Evolutionary conservation across 2,113 vertebrate genomes (phyloP), one percentile per base, ranked within the genome.

Genomic region (Zosterops japonicus): DNA sequence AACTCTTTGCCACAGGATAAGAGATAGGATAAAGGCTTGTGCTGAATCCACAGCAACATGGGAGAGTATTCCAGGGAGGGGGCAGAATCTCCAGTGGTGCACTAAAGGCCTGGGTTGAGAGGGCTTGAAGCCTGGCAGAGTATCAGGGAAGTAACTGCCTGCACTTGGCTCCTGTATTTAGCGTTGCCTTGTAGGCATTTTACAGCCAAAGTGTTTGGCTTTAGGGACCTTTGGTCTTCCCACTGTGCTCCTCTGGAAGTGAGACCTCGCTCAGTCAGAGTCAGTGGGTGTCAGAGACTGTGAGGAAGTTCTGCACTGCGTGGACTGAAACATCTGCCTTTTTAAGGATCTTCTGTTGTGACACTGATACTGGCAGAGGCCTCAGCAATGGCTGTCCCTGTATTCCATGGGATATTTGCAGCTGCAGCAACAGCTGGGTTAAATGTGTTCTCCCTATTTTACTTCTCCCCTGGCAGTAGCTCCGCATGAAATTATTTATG

Each of bases 81-180:
- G 22, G 31, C 20, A 49, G 53, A 57, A n/a, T 86, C 61, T 59
- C 56, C 59, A 59, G 33, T 50, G 35, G 9, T 14, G 72, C 52
- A 16, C 11, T 49, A 25, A 70, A n/a, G 47, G 28, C 47, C 42
- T n/a, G 35, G 69, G 17, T 3, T 67, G 42, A 50, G 57, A 35
- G 52, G 20, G 9, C 47, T 49, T 47, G 35, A 47, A 76, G 24
- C 10, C 31, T 82, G 67, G 17, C 60, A 50, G 41, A 53, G 13
- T 12, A 5, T 0, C 81, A 61, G 39, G 52, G 44, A 14, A 50
- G 57, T 57, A 71, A 35, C 14, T 7, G 20, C 0, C 0, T 24
- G 39, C 23, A 7, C 44, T 76, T 70, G 27, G 24, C 19, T 49
- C 35, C 67, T n/a, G 25, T 59, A 7, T 79, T 94, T 39, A 44